Evolutionary conservation across 1,140 invertebrate genomes (phyloP).

Genomic region (Coelopa frigida): DNA sequence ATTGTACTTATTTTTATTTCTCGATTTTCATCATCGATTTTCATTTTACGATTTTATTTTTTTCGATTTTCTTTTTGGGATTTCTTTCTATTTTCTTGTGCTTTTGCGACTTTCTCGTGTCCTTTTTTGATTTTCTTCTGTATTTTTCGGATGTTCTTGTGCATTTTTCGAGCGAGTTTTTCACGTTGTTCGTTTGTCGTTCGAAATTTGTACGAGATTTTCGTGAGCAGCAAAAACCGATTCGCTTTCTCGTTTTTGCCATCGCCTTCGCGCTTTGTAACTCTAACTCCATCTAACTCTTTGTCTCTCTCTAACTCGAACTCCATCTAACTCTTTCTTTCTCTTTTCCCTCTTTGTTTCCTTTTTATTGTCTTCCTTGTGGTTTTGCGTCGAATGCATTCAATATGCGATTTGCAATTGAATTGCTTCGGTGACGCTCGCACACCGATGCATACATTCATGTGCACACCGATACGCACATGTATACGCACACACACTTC

Average conservation of each 20-base stretch:
- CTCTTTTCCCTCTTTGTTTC: not conserved
- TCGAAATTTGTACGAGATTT: too few species aligned
- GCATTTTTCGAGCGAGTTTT: too few species aligned
- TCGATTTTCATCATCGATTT: slow-evolving; percentile 2
- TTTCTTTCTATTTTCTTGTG: slow-evolving; percentile 1
- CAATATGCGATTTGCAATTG: slow-evolving; percentile 5
- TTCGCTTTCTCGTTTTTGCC: too few species aligned
- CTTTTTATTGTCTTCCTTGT: slow-evolving; percentile 3
- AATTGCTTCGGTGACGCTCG: not conserved
- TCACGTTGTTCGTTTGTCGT: not conserved
- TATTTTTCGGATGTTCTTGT: too few species aligned
- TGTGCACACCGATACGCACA: not conserved
- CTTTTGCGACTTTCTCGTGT: not conserved
- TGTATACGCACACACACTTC: not conserved
- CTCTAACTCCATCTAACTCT: too few species aligned
- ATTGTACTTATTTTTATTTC: not conserved
- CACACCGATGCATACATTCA: not conserved
- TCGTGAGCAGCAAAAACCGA: too few species aligned
- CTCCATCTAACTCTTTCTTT: not conserved
- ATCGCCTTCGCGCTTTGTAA: too few species aligned
- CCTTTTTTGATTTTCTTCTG: not conserved
- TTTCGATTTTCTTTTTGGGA: not conserved
- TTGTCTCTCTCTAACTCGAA: too few species aligned
- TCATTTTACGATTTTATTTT: slow-evolving; percentile 3
- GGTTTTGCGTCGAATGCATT: slow-evolving; percentile 1